A percentile compares a stretch with the other conserved stretches of the same genome.
Conservation (phyloP, 1,140 invertebrate genomes). For the Macrobrachium nipponense region DNA sequence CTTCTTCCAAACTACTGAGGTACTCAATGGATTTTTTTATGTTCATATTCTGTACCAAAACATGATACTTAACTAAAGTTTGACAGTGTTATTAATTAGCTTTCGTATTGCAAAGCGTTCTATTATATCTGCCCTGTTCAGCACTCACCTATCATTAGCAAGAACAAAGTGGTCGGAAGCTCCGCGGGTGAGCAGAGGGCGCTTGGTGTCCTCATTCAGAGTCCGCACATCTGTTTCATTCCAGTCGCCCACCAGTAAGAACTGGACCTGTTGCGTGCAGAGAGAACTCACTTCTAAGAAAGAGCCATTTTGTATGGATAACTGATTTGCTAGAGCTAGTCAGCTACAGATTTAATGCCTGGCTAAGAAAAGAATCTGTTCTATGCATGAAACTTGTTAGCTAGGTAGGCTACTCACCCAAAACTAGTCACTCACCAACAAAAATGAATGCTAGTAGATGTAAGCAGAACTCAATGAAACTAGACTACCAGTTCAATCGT, state of each 20-base stretch:
- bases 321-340: too few species aligned
- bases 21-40: too few species aligned
- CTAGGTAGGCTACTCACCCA: neutral
- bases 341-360: too few species aligned
- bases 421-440: neutral
- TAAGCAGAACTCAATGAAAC: too few species aligned
- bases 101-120: neutral
- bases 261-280: conserved; percentile 68
- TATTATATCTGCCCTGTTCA: neutral
- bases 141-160: conserved; percentile 68
- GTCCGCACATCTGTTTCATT: conserved; percentile 71
- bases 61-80: too few species aligned
- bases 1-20: too few species aligned
- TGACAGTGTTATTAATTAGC: too few species aligned
- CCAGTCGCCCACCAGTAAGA: conserved; percentile 72
- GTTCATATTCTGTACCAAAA: too few species aligned
- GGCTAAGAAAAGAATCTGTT: neutral
- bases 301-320: too few species aligned
- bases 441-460: too few species aligned
- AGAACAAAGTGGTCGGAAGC: conserved; percentile 71
- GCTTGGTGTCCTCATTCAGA: conserved; percentile 68
- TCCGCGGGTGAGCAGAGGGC: conserved; percentile 70
- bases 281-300: neutral
- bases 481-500: too few species aligned
- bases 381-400: neutral